Base-by-base conservation (phyloP, 2,113 vertebrate species). In the Phoenicopterus ruber region DNA sequence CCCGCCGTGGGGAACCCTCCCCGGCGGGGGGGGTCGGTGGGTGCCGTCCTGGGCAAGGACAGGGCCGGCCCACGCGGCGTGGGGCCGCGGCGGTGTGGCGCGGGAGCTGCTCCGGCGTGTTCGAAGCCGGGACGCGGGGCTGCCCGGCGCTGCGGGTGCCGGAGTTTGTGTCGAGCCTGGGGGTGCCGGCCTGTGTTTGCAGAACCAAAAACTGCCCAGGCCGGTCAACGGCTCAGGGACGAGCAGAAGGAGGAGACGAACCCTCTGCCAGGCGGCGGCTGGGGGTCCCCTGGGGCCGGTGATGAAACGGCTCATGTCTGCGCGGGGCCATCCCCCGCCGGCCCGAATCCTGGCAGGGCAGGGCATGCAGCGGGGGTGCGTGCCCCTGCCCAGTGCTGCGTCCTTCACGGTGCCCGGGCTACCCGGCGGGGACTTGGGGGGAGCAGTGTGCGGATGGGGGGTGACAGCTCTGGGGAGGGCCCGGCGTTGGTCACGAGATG, bases 401-500 rank as follows among this genome's bases (percentile, higher is more conserved):
- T 12, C 14, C 54, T 40, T 50, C 44, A 1, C 7, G 0, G 80
- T 24, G 52, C 26, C 34, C 2, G 1, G n/a, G n/a, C n/a, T n/a
- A n/a, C n/a, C 24, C 9, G 14, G 18, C 6, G 4, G 70, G 70
- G 24, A 5, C 7, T 3, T 15, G 12, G 5, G 4, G 34, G 25
- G 3, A 70, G 3, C 83, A 29, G 38, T 0, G 8, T 34, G 52
- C 1, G 0, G 18, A 3, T 17, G n/a, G 2, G 10, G 17, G 6
- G 20, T 46, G 44, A 42, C 50, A 82, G 63, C 63, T 69, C 62
- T n/a, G 54, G 0, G 0, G 40, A 24, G 52, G 24, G 32, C 9
- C 25, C 0, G 0, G 7, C 7, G 3, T 32, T 1, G 2, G 10
- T 15, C 36, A 9, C 3, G 2, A 57, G 38, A 19, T 26, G 47